Evolutionary conservation across 2,797 vertebrate genomes (phyloP), one percentile per base, ranked within the genome.

Genomic region (Botia almorhae): DNA sequence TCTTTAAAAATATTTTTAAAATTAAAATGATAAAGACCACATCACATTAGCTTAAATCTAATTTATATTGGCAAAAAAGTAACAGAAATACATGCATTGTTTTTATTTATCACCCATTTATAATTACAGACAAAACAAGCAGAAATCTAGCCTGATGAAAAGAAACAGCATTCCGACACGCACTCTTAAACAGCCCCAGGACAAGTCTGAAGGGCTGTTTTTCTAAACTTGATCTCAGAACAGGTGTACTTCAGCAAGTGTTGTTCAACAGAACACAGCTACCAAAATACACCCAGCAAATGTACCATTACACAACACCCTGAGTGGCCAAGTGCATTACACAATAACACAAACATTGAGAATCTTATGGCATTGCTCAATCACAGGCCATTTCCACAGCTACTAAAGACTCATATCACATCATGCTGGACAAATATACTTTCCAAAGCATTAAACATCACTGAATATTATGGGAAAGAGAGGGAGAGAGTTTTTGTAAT

Each of bases 401-500:
- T 67, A 67, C 73, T 74, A 67, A 82, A 84, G 65, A 71, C 64
- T 21, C 21, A 29, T 50, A 43, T 69, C 50, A 17, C 46, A 72
- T 83, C 68, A 65, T 55, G 51, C 13, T 19, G 43, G 1, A 53
- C 71, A 78, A 60, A 77, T n/a, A 69, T 33, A 43, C n/a, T 21
- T 14, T 19, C 4, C 12, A 7, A 76, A 63, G 4, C 12, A 13
- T 80, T 81, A 76, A 56, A 17, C 63, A 53, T 73, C 21, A 33
- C 53, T 33, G 68, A 76, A 73, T 23, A 67, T 53, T 26, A 55
- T 43, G 12, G 21, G 36, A 36, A n/a, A 67, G 48, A 73, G 16
- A 13, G 3, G 6, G 8, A 83, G 69, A 87, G 84, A 88, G 86
- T 83, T 92, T 93, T 92, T 93, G 93, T 91, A 93, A 94, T 92